Conservation (phyloP, 1,140 invertebrate species). For the Melipona quadrifasciata region DNA sequence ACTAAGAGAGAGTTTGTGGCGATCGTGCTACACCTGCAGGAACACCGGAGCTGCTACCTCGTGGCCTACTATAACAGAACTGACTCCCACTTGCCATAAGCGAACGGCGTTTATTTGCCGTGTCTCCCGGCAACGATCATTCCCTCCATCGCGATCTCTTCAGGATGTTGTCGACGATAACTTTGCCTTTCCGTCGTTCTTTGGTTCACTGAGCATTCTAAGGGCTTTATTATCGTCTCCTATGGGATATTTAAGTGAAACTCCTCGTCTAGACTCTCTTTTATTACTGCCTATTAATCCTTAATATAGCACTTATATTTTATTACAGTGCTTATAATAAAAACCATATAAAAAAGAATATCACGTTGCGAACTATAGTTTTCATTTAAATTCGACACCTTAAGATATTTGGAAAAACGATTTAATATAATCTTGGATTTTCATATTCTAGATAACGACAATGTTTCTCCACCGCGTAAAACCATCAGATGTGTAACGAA, state of each 20-base stretch:
- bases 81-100: conserved; percentile 76
- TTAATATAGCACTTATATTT: background rate
- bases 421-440: background rate
- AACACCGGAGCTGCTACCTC: conserved; percentile 75
- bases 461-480: background rate
- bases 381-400: background rate
- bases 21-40: conserved; percentile 53
- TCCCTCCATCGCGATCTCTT: background rate
- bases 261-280: too few relatives aligned
- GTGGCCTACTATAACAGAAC: conserved; percentile 83
- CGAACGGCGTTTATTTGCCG: conserved; percentile 52
- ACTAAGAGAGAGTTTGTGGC: conserved; percentile 59
- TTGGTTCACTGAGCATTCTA: background rate
- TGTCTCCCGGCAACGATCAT: background rate
- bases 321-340: background rate
- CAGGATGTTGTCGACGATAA: background rate
- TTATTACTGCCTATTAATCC: background rate
- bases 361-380: background rate
- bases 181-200: background rate
- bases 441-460: background rate
- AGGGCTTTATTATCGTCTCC: background rate
- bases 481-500: background rate
- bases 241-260: background rate
- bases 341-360: background rate
- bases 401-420: background rate